phyloP scores from a whole-genome alignment of 2,797 vertebrate genomes.

The Gila robusta region DNA sequence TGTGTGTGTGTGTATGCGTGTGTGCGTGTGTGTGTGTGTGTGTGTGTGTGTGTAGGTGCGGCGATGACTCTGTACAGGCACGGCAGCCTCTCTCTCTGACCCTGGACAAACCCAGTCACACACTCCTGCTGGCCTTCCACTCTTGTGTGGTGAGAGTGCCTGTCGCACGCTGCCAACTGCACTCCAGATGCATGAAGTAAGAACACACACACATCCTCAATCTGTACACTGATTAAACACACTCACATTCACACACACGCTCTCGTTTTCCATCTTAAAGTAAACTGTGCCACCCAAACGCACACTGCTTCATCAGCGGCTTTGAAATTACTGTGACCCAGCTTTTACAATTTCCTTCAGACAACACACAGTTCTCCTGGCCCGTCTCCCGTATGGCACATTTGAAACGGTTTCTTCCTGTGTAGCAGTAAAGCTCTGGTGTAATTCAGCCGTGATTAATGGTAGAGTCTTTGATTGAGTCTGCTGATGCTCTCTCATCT shows the following conservation, averaged over 20 bases:
- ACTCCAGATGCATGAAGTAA: conserved; percentile 96
- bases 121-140: conserved; percentile 89
- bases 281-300: conserved; percentile 39
- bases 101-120: conserved; percentile 87
- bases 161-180: conserved; percentile 91
- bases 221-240: conserved; percentile 24
- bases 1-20: conserved; percentile 80
- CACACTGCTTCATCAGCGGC: conserved; percentile 33
- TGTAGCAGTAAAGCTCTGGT: conserved; percentile 26
- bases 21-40: conserved; percentile 22
- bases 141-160: conserved; percentile 91
- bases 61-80: conserved; percentile 80
- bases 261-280: conserved; percentile 28
- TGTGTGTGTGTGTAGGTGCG: conserved; percentile 81
- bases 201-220: conserved; percentile 63
- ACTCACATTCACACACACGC: conserved; percentile 11
- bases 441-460: conserved; percentile 38
- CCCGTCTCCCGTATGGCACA: conserved; percentile 6
- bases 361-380: conserved; percentile 22
- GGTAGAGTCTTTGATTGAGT: conserved; percentile 19
- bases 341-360: conserved; percentile 34
- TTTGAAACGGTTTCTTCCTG: conserved; percentile 26
- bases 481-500: conserved; percentile 8
- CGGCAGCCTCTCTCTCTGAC: conserved; percentile 88
- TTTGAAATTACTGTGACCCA: conserved; percentile 32